Base-by-base conservation (phyloP, 1,140 invertebrate species). In the Eumeta japonica region DNA sequence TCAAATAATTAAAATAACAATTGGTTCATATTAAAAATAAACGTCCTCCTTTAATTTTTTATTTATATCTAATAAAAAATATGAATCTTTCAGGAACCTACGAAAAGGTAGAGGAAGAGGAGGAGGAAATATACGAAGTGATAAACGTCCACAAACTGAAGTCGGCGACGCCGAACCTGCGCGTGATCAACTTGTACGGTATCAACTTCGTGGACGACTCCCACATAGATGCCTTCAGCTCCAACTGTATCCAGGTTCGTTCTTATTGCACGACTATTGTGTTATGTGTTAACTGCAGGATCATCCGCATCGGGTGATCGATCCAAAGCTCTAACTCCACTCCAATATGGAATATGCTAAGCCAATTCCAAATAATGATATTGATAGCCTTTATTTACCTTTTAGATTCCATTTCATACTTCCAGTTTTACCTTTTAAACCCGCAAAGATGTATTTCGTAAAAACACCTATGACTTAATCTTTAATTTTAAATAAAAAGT, bases 51-150 rank as follows among this genome's bases (percentile, higher is more conserved):
- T n/a, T n/a, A n/a, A n/a, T n/a, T n/a, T n/a, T n/a, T n/a, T n/a
- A n/a, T n/a, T n/a, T n/a, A n/a, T n/a, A n/a, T n/a, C n/a, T n/a
- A n/a, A n/a, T n/a, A n/a, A n/a, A n/a, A 15, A 16, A 34, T 1
- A 40, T 15, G 16, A 41, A 39, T 7, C 10, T 17, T 64, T 3
- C 60, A 94, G 92, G 97, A 13, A 99, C 97, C 0, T 99, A 99
- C 64, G 97, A 99, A 61, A 97, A 97, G 65, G 87, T 97, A 3
- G 95, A 97, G 63, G 95, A 99, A 62, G 96, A 98, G 58, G 97
- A 99, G 61, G 97, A 99, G 65, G 96, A 99, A 79, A 95, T 98
- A 51, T 99, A 99, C 67, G 97, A 99, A 77, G 97, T 99, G 0
- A 95, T 99, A 47, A 99, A 99, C 66, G 94, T 99, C 12, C 94